Percentiles rank a stretch among this genome's conserved stretches.
phyloP scores from a whole-genome alignment of 1,140 invertebrate genomes.

The Monomorium pharaonis region DNA sequence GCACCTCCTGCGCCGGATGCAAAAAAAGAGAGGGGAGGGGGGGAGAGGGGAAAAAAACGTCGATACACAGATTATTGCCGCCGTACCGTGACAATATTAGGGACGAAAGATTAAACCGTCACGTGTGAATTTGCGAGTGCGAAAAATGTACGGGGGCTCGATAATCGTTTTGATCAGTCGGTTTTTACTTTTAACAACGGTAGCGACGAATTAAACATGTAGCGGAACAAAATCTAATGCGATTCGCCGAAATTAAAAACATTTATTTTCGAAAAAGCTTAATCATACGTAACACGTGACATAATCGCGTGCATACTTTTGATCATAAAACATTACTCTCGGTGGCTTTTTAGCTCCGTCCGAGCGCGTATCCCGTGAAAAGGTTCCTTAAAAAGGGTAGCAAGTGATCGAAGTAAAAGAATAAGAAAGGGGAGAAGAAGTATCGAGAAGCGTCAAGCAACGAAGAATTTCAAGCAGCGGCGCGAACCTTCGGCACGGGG shows the following conservation, averaged over 20 bases:
- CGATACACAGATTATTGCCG: slow-evolving; percentile 38
- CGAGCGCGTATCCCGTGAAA: slow-evolving; percentile 24
- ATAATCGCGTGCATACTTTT: background rate
- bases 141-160: background rate
- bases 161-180: background rate
- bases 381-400: slow-evolving; percentile 40
- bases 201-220: no score
- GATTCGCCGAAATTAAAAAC: background rate
- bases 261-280: background rate
- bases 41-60: no score
- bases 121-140: background rate
- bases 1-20: slow-evolving; percentile 33
- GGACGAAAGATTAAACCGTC: slow-evolving; percentile 24
- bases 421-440: slow-evolving; percentile 14
- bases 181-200: background rate
- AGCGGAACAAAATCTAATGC: background rate
- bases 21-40: no score
- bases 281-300: background rate
- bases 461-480: slow-evolving; percentile 57
- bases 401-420: slow-evolving; percentile 51
- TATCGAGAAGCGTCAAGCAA: slow-evolving; percentile 38
- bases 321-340: slow-evolving; percentile 3
- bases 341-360: background rate
- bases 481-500: slow-evolving; percentile 41
- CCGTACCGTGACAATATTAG: slow-evolving; percentile 46